Percentiles rank a stretch among this genome's conserved stretches.
Conservation (phyloP, 1,140 invertebrate genomes). For the Halyomorpha halys region DNA sequence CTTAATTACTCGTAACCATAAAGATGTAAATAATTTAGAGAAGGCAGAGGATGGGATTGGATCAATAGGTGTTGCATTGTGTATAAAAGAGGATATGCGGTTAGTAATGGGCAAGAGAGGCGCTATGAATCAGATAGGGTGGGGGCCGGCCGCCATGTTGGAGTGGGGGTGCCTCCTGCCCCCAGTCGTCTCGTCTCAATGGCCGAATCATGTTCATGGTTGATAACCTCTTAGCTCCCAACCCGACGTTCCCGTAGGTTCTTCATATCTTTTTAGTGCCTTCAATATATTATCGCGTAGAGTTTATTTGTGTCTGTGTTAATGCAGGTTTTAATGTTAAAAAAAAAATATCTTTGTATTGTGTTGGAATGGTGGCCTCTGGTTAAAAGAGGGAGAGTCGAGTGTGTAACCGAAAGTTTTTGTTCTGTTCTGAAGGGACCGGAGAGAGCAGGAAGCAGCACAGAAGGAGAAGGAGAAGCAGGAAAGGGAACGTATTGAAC, state of each 20-base stretch:
- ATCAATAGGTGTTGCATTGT: constrained; percentile 14
- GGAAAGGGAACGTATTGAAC: constrained; percentile 44
- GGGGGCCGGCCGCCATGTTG: constrained; percentile 24
- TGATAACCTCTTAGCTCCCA: constrained; percentile 24
- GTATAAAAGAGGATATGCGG: constrained; percentile 12
- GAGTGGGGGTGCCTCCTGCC: constrained; percentile 9
- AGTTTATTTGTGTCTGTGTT: constrained; percentile 1
- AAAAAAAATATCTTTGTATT: neutral
- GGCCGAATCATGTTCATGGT: constrained; percentile 27
- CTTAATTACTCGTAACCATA: neutral
- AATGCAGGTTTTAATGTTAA: neutral
- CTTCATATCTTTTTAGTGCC: constrained; percentile 5
- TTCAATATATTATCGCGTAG: constrained; percentile 16
- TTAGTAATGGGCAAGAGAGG: constrained; percentile 2
- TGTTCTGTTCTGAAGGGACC: constrained; percentile 35
- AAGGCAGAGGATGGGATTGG: neutral
- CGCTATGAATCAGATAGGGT: neutral
- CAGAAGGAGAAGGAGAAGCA: constrained; percentile 42
- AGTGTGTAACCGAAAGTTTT: constrained; percentile 14
- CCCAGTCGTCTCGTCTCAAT: constrained; percentile 15
- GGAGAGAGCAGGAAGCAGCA: constrained; percentile 35
- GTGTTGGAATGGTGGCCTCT: neutral
- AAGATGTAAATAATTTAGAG: neutral
- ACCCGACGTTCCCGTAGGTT: constrained; percentile 16
- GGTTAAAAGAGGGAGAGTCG: neutral